Conservation (phyloP, 2,113 vertebrate species). For the Vidua macroura region DNA sequence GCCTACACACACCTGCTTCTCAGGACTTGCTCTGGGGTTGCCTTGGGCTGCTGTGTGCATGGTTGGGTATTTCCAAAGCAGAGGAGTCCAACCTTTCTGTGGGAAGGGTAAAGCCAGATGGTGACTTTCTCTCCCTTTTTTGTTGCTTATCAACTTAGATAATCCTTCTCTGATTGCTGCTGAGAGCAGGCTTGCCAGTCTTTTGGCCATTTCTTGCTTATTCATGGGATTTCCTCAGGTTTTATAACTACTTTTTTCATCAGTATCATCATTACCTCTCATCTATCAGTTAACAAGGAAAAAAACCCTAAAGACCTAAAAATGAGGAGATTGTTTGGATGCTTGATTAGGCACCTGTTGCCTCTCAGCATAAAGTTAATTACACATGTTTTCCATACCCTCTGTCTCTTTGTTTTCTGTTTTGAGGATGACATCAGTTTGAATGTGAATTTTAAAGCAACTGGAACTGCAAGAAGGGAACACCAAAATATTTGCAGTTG, state of each 20-base stretch:
- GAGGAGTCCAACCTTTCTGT: not conserved
- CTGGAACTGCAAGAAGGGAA: not conserved
- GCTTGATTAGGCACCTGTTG: constrained; percentile 59
- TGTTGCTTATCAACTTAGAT: not conserved
- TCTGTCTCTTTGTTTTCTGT: not conserved
- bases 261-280: constrained; percentile 17
- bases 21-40: not conserved
- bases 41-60: not conserved
- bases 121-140: not conserved
- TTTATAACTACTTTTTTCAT: not conserved
- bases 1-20: rapidly evolving
- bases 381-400: not conserved
- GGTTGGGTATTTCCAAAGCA: not conserved
- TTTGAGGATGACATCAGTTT: not conserved
- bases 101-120: not conserved
- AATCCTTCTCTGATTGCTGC: not conserved
- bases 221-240: not conserved
- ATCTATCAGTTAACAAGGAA: not conserved
- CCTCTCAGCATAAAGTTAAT: constrained; percentile 57
- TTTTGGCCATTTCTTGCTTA: constrained; percentile 13
- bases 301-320: constrained; percentile 11
- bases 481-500: not conserved
- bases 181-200: not conserved
- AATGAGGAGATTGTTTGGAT: constrained; percentile 22
- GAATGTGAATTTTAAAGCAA: not conserved